Conservation (phyloP, 35 echinoderm and acorn worm genomes). For the Holothuria glaberrima region DNA sequence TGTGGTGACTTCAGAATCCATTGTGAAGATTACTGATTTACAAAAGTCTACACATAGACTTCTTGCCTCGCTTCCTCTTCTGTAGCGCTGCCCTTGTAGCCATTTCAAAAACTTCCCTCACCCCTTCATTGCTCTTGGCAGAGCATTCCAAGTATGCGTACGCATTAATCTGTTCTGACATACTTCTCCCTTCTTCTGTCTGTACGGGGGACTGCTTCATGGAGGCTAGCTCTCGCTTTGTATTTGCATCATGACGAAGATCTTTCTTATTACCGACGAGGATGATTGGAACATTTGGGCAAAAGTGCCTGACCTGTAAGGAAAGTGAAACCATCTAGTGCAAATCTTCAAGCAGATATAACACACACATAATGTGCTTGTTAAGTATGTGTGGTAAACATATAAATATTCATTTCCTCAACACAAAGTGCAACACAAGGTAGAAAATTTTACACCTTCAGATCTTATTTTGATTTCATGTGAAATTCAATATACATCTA, state of each 20-base stretch:
- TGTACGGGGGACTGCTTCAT: conserved; percentile 77
- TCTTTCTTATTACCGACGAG: conserved; percentile 92
- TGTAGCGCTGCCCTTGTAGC: conserved; percentile 75
- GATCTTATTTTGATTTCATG: too few species aligned
- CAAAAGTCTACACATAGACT: neutral
- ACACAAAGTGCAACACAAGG: too few species aligned
- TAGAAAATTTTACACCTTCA: too few species aligned
- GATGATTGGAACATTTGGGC: conserved; percentile 89
- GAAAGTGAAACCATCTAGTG: neutral
- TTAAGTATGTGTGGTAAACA: too few species aligned
- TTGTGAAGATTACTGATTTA: neutral
- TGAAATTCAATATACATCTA: too few species aligned
- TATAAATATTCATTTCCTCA: too few species aligned
- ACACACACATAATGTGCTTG: too few species aligned
- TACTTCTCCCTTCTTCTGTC: conserved; percentile 72
- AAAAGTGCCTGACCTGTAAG: conserved; percentile 81
- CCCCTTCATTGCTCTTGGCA: conserved; percentile 83
- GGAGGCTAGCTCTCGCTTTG: conserved; percentile 60
- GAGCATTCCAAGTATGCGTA: conserved; percentile 84
- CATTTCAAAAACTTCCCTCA: conserved; percentile 86
- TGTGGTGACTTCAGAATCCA: too few species aligned
- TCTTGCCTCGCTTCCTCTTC: conserved; percentile 52
- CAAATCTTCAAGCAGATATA: too few species aligned
- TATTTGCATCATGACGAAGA: conserved; percentile 68
- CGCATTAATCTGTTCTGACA: conserved; percentile 73